These are phyloP conservation scores for Tinamus major DNA, from an alignment of 2,797 vertebrate genomes.

Conservation along the genomic window DNA sequence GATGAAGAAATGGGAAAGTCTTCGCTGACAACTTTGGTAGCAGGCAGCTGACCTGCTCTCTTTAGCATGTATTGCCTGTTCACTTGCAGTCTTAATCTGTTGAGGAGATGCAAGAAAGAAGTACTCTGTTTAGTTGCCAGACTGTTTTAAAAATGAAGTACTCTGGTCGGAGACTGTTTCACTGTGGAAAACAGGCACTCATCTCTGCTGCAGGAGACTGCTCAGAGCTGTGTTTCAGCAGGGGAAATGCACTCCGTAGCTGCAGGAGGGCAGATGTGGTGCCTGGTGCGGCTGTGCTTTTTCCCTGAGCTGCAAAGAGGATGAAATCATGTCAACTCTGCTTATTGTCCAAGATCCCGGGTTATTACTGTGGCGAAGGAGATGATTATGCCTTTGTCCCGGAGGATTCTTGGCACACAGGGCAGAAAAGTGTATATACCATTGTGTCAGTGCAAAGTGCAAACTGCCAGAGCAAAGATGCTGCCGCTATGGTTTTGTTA, in stretches of 20 bases:
- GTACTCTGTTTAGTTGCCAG: neutral
- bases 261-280: neutral
- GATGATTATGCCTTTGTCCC: conserved; percentile 3
- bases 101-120: neutral
- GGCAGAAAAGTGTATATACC: conserved; percentile 9
- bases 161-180: neutral
- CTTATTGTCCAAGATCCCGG: conserved; percentile 47
- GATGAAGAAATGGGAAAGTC: neutral
- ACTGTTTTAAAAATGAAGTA: neutral
- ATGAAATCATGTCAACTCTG: conserved; percentile 39
- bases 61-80: neutral
- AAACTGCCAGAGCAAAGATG: conserved; percentile 14
- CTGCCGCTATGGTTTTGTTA: conserved; percentile 25
- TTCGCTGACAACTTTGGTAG: neutral
- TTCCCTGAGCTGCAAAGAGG: conserved; percentile 21
- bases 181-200: fast-evolving
- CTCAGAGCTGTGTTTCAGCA: neutral
- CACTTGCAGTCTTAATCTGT: neutral
- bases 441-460: conserved; percentile 21
- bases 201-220: neutral
- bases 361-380: conserved; percentile 19
- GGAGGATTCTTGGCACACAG: conserved; percentile 26
- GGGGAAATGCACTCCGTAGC: neutral
- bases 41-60: neutral
- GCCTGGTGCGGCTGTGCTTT: neutral